phyloP scores from a whole-genome alignment of 2,797 vertebrate genomes.

The Dromococcyx pavoninus region DNA sequence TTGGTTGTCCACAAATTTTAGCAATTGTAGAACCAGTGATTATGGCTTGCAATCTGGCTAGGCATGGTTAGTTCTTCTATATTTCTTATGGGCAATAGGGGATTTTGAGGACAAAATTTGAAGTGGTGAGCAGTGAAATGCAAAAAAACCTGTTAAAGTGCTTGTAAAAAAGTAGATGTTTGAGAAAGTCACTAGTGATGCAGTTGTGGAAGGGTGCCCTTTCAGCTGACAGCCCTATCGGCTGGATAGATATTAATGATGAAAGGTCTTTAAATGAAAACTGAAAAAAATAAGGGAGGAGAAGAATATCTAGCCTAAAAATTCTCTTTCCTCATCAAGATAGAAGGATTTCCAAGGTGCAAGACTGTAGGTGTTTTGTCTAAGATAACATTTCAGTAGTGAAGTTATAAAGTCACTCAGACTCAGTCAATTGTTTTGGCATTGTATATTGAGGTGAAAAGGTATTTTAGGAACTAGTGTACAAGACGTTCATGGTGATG shows the following conservation, averaged over 20 bases:
- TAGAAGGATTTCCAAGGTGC: background rate
- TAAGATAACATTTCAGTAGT: background rate
- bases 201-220: background rate
- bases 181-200: background rate
- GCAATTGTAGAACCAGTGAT: background rate
- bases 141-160: background rate
- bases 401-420: background rate
- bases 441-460: background rate
- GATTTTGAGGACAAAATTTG: background rate
- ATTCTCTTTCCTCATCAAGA: background rate
- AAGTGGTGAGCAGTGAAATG: background rate
- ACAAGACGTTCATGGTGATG: background rate
- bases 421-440: background rate
- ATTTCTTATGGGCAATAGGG: background rate
- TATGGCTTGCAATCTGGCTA: background rate
- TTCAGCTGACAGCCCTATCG: background rate
- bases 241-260: background rate
- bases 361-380: background rate
- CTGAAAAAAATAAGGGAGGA: background rate
- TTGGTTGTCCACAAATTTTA: background rate
- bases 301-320: background rate
- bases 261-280: background rate
- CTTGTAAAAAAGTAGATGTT: conserved; percentile 13
- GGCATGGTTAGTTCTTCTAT: background rate
- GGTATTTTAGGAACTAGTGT: background rate